These are phyloP conservation scores for Trichogramma dendrolimi DNA, from an alignment of 2,888 invertebrate genomes.

Conservation along the genomic window DNA sequence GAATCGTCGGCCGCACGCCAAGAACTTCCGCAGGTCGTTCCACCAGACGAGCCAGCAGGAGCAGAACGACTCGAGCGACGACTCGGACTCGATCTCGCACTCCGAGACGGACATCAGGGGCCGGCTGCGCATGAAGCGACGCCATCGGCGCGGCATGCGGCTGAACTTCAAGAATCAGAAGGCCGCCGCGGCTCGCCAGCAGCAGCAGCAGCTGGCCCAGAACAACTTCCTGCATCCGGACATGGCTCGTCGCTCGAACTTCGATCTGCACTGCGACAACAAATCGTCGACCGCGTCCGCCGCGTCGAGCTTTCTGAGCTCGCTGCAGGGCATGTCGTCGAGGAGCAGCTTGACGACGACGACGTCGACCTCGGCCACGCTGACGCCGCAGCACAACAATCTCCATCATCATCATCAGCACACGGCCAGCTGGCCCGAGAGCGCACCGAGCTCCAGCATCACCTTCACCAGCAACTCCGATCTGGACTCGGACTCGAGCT, in stretches of 20 bases:
- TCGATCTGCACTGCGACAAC: conserved; percentile 40
- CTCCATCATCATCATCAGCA: conserved; percentile 15
- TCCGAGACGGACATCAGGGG: conserved; percentile 58
- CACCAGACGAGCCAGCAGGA: conserved; percentile 36
- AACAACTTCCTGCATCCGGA: conserved; percentile 43
- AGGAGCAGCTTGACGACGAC: conserved; percentile 27
- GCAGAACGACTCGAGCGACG: conserved; percentile 47
- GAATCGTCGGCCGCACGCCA: conserved; percentile 40
- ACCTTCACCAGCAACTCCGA: conserved; percentile 51
- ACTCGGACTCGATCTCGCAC: conserved; percentile 53
- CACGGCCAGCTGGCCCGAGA: conserved; percentile 48
- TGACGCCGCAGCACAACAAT: conserved; percentile 20
- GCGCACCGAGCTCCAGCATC: conserved; percentile 48
- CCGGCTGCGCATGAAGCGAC: conserved; percentile 43
- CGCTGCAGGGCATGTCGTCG: conserved; percentile 54
- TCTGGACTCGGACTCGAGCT: conserved; percentile 49
- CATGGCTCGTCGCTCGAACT: conserved; percentile 40
- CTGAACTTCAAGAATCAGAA: conserved; percentile 49
- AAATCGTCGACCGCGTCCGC: conserved; percentile 50
- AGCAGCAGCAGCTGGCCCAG: conserved; percentile 30
- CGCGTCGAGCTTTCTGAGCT: conserved; percentile 56
- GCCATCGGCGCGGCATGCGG: conserved; percentile 48
- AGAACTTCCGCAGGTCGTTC: conserved; percentile 45
- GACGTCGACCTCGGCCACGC: too few relatives aligned
- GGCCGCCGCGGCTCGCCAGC: conserved; percentile 31